Percentiles rank a stretch among this genome's conserved stretches.
Evolutionary conservation across 2,888 invertebrate species (phyloP).

Genomic region (Agrilus cyanescens): DNA sequence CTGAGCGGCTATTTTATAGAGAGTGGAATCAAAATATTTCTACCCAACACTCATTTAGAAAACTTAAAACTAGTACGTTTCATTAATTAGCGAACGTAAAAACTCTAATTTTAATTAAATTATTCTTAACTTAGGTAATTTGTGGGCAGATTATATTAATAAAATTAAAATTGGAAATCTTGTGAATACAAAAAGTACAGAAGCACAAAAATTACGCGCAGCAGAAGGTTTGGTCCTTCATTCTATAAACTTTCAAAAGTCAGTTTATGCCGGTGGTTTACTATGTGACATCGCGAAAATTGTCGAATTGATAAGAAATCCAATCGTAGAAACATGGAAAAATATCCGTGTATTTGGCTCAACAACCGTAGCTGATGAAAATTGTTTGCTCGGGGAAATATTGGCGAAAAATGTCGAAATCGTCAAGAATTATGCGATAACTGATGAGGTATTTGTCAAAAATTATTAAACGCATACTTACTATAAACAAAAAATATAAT

Average conservation of each 20-base stretch:
- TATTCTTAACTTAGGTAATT: constrained; percentile 9
- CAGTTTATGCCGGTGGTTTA: constrained; percentile 7
- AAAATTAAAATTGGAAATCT: constrained; percentile 7
- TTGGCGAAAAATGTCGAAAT: constrained; percentile 22
- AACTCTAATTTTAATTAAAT: background rate
- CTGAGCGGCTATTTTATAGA: constrained; percentile 21
- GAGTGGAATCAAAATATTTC: constrained; percentile 22
- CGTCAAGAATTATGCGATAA: constrained; percentile 19
- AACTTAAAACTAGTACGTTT: constrained; percentile 23
- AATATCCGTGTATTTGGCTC: constrained; percentile 8
- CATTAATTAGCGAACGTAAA: background rate
- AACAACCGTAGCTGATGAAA: constrained; percentile 16
- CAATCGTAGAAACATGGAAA: constrained; percentile 10
- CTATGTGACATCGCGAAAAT: constrained; percentile 10
- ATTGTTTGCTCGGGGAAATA: constrained; percentile 18
- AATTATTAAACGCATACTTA: constrained; percentile 1
- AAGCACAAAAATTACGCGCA: constrained; percentile 9
- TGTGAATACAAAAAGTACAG: constrained; percentile 7
- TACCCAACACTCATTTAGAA: constrained; percentile 22
- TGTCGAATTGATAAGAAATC: constrained; percentile 5
- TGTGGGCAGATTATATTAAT: constrained; percentile 11
- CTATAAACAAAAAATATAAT: constrained; percentile 5
- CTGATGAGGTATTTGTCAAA: constrained; percentile 19
- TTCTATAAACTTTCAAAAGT: constrained; percentile 9
- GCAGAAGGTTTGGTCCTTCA: constrained; percentile 6